Conservation (phyloP, 2,113 vertebrate genomes). For the Myotis yumanensis region DNA sequence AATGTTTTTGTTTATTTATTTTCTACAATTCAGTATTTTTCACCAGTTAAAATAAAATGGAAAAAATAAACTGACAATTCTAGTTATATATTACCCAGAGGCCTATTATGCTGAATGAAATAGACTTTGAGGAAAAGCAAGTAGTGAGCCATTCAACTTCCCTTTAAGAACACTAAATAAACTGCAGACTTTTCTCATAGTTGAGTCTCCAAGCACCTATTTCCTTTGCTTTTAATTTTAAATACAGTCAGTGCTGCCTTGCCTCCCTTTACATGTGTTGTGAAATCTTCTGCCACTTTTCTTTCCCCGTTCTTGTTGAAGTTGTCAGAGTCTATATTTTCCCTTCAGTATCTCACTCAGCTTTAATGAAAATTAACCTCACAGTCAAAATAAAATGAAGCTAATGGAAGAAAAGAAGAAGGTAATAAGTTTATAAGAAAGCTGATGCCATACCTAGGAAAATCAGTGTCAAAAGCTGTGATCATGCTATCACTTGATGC, state of each 20-base stretch:
- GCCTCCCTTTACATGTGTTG: slow-evolving; percentile 61
- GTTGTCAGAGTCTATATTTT: slow-evolving; percentile 73
- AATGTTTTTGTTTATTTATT: background rate
- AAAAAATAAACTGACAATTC: background rate
- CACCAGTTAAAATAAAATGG: background rate
- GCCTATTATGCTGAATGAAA: background rate
- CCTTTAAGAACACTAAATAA: background rate
- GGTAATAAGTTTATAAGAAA: background rate
- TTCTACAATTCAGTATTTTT: background rate
- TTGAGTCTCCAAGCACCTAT: background rate
- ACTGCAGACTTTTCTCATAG: background rate
- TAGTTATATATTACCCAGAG: background rate
- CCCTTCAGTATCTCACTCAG: slow-evolving; percentile 44
- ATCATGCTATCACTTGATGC: background rate
- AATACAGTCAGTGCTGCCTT: background rate
- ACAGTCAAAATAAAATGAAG: slow-evolving; percentile 71
- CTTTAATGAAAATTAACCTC: slow-evolving; percentile 68
- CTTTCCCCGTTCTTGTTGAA: slow-evolving; percentile 51
- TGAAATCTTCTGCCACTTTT: slow-evolving; percentile 67
- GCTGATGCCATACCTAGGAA: background rate
- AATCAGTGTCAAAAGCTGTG: slow-evolving; percentile 73
- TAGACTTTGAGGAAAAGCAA: background rate
- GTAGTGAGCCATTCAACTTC: background rate
- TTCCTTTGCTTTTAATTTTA: slow-evolving; percentile 56
- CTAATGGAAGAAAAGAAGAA: slow-evolving; percentile 51